Evolutionary conservation across 2,113 vertebrate species (phyloP).

Genomic region (Daubentonia madagascariensis): DNA sequence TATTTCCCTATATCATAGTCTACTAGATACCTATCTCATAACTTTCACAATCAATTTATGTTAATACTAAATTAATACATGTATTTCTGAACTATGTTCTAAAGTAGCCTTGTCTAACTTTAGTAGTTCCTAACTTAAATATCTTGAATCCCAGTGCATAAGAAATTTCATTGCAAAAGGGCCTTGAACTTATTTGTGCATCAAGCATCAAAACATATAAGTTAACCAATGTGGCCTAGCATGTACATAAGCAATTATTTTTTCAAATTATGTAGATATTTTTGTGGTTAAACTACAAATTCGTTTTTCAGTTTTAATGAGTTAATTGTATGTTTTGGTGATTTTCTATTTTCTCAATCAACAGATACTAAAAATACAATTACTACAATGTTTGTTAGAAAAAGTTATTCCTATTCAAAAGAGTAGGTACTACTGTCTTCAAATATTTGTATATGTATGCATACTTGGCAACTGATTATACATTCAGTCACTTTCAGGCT

Average conservation of each 20-base stretch:
- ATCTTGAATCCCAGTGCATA: neutral
- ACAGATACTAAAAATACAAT: neutral
- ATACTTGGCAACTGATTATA: neutral
- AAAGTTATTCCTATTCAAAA: neutral
- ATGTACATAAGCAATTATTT: neutral
- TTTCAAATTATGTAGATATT: neutral
- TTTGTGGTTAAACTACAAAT: slow-evolving; percentile 1
- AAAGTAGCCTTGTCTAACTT: neutral
- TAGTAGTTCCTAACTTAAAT: neutral
- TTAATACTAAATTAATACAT: neutral
- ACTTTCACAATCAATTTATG: neutral
- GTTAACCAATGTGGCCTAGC: neutral
- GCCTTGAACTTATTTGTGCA: neutral
- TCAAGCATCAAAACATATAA: neutral
- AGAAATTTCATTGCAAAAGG: neutral
- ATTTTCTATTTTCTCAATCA: neutral
- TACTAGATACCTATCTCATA: neutral
- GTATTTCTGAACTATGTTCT: neutral
- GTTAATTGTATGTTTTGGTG: neutral
- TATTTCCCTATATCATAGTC: neutral
- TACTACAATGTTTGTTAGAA: neutral
- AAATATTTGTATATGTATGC: neutral
- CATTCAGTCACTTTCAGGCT: neutral
- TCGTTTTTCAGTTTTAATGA: neutral
- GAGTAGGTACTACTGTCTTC: neutral